A percentile compares a stretch with the other conserved stretches of the same genome.
Evolutionary conservation across 2,797 vertebrate species (phyloP).

Genomic region (Falco peregrinus): DNA sequence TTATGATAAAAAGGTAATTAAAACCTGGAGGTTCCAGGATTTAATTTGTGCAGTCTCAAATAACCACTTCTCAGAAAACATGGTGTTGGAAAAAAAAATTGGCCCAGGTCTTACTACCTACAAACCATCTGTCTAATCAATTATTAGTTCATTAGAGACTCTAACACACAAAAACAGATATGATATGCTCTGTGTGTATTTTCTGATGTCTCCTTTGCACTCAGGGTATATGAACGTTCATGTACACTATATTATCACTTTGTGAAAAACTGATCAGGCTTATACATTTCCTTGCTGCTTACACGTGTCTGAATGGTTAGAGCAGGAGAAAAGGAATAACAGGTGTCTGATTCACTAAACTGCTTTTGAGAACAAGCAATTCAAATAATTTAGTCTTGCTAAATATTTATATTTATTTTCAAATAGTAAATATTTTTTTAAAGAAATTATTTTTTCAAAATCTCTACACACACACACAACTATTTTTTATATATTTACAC

Average conservation of each 20-base stretch:
- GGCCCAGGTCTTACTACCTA: not conserved
- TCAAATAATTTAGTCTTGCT: not conserved
- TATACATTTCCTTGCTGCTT: not conserved
- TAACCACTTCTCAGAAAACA: not conserved
- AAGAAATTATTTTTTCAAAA: not conserved
- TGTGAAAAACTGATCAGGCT: not conserved
- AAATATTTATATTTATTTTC: not conserved
- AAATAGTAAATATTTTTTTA: not conserved
- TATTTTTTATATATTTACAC: not conserved
- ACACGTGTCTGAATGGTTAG: not conserved
- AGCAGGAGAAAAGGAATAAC: not conserved
- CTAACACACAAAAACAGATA: not conserved
- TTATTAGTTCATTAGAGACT: slow-evolving; percentile 36
- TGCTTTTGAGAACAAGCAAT: not conserved
- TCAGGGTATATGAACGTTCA: not conserved
- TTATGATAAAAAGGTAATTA: not conserved
- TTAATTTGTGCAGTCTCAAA: not conserved
- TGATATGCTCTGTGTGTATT: not conserved
- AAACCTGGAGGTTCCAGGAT: not conserved
- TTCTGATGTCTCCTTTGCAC: not conserved
- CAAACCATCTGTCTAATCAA: not conserved
- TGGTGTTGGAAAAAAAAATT: not conserved
- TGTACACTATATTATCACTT: not conserved
- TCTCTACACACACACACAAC: not conserved
- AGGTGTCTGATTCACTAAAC: not conserved